Evolutionary conservation across 2,888 invertebrate genomes (phyloP).

Genomic region (Cremastinae sp.): DNA sequence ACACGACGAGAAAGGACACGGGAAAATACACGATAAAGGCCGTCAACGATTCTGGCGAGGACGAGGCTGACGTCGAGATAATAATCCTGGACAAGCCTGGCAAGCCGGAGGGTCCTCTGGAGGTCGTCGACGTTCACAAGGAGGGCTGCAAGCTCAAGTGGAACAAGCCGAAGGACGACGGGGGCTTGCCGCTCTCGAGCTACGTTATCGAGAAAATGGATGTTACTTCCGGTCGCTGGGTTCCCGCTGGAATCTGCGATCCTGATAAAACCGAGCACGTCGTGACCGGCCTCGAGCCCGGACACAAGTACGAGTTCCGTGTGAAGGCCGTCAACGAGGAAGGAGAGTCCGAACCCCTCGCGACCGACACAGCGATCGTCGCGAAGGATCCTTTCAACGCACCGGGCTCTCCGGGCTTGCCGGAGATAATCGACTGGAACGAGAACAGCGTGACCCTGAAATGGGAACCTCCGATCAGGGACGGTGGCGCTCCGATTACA

Average conservation of each 20-base stretch:
- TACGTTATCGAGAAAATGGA: slow-evolving; percentile 98
- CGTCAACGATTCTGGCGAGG: slow-evolving; percentile 95
- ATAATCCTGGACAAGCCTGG: slow-evolving; percentile 92
- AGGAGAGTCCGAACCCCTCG: slow-evolving; percentile 97
- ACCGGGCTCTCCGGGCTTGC: slow-evolving; percentile 93
- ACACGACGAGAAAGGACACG: slow-evolving; percentile 91
- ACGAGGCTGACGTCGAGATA: slow-evolving; percentile 96
- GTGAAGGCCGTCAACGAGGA: slow-evolving; percentile 98
- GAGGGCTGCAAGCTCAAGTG: slow-evolving; percentile 96
- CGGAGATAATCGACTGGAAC: slow-evolving; percentile 94
- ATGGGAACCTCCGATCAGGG: slow-evolving; percentile 94
- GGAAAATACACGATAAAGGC: slow-evolving; percentile 96
- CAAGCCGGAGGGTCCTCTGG: slow-evolving; percentile 95
- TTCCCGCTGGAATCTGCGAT: slow-evolving; percentile 91
- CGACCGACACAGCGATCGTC: slow-evolving; percentile 91
- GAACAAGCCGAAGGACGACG: slow-evolving; percentile 98
- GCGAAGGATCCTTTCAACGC: slow-evolving; percentile 99
- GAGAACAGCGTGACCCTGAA: slow-evolving; percentile 94
- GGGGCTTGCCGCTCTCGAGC: slow-evolving; percentile 94
- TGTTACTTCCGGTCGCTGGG: slow-evolving; percentile 92
- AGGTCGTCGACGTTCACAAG: slow-evolving; percentile 94
- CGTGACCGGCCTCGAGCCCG: slow-evolving; percentile 94
- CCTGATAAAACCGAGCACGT: slow-evolving; percentile 91
- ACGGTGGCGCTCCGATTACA: slow-evolving; percentile 96
- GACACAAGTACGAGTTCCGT: slow-evolving; percentile 98